Evolutionary conservation across 2,113 vertebrate genomes (phyloP).

Genomic region (Antechinus stuartii): DNA sequence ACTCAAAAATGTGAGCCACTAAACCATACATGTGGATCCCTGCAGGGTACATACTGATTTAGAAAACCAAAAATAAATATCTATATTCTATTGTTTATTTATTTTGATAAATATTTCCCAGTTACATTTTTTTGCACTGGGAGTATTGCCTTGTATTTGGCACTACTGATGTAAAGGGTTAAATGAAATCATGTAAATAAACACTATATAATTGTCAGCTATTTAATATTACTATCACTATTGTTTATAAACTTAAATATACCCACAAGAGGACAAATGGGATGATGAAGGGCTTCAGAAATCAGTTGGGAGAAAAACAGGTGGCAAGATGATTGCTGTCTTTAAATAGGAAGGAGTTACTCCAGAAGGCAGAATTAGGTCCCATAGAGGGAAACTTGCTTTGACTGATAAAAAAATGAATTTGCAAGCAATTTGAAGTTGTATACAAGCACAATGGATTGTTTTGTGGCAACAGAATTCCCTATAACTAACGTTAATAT

Average conservation of each 20-base stretch:
- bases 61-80: neutral
- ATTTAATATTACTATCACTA: neutral
- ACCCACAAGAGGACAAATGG: neutral
- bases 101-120: neutral
- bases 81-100: neutral
- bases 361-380: neutral
- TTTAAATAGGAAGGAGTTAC: neutral
- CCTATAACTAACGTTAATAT: neutral
- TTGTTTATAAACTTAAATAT: neutral
- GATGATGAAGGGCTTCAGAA: neutral
- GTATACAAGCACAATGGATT: neutral
- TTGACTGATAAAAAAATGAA: neutral
- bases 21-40: neutral
- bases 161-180: neutral
- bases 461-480: neutral
- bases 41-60: neutral
- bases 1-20: neutral
- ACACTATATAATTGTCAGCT: neutral
- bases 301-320: neutral
- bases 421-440: neutral
- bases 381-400: neutral
- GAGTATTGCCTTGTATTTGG: neutral
- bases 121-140: neutral
- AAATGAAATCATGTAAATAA: neutral
- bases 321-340: neutral